These are phyloP conservation scores for Athene cunicularia DNA, from an alignment of 2,113 vertebrate genomes.

Conservation along the genomic window DNA sequence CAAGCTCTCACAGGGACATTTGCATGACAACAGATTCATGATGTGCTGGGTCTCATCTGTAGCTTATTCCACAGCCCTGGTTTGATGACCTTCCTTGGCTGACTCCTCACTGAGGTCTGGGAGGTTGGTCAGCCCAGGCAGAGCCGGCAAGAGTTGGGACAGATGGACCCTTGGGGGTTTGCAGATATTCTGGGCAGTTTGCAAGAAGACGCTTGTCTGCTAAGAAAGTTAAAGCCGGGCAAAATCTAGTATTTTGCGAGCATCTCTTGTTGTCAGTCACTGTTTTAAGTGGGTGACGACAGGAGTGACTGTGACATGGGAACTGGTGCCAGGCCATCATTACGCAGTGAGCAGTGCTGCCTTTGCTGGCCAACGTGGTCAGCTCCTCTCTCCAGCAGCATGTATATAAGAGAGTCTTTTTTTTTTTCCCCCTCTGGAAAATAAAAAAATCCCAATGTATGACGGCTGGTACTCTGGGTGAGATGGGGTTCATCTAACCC, in stretches of 20 bases:
- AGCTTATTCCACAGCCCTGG: neutral
- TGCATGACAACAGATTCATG: neutral
- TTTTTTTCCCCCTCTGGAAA: neutral
- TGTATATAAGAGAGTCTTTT: neutral
- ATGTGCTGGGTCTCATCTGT: neutral
- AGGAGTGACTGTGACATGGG: neutral
- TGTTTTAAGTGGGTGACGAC: neutral
- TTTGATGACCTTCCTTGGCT: neutral
- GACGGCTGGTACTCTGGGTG: neutral
- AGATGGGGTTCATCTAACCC: neutral
- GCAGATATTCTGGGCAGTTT: neutral
- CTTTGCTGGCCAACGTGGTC: neutral
- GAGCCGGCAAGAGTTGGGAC: neutral
- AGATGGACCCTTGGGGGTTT: neutral
- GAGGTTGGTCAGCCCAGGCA: neutral
- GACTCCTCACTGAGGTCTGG: neutral
- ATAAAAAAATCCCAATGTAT: neutral
- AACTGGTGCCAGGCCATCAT: neutral
- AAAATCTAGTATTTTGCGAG: neutral
- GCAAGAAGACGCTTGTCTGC: neutral
- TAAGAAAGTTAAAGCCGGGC: neutral
- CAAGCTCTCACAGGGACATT: neutral
- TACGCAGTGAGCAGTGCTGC: neutral
- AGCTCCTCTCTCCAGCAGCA: neutral
- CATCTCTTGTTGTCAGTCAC: neutral